Percentiles rank a stretch among this genome's conserved stretches.
Evolutionary conservation across 1,140 invertebrate genomes (phyloP).

Genomic region (Globodera ellingtonae): DNA sequence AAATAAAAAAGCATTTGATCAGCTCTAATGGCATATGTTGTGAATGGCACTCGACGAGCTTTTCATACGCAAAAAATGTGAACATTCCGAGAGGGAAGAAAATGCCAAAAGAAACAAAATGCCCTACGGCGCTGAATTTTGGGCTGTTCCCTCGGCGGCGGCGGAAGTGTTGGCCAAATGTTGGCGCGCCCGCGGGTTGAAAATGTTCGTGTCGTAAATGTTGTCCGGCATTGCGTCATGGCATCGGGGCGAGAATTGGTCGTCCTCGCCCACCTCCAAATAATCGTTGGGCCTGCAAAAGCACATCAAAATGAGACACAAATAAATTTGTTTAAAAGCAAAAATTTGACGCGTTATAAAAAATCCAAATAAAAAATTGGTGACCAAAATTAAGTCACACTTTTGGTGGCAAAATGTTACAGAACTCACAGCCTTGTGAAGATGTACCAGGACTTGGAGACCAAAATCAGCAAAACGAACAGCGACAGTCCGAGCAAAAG

Average conservation of each 20-base stretch:
- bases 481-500: slow-evolving; percentile 59
- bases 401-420: no score
- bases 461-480: slow-evolving; percentile 56
- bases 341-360: no score
- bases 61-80: background rate
- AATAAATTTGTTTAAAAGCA: no score
- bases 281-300: slow-evolving; percentile 38
- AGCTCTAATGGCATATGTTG: background rate
- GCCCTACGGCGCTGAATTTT: slow-evolving; percentile 2
- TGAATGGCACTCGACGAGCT: background rate
- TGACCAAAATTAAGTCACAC: no score
- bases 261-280: slow-evolving; percentile 40
- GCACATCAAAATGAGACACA: no score
- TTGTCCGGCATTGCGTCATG: slow-evolving; percentile 44
- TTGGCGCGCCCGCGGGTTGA: slow-evolving; percentile 41
- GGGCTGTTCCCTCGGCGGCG: background rate
- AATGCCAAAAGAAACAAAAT: background rate
- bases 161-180: slow-evolving; percentile 21
- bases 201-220: slow-evolving; percentile 43
- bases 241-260: slow-evolving; percentile 38
- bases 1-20: no score
- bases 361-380: no score
- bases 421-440: slow-evolving; percentile 31
- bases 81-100: slow-evolving; percentile 1
- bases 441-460: slow-evolving; percentile 50